Percentiles rank a stretch among this genome's conserved stretches.
These are phyloP conservation scores for Phalacrocorax brasilianus DNA, from an alignment of 2,113 vertebrate species.

Conservation along the genomic window DNA sequence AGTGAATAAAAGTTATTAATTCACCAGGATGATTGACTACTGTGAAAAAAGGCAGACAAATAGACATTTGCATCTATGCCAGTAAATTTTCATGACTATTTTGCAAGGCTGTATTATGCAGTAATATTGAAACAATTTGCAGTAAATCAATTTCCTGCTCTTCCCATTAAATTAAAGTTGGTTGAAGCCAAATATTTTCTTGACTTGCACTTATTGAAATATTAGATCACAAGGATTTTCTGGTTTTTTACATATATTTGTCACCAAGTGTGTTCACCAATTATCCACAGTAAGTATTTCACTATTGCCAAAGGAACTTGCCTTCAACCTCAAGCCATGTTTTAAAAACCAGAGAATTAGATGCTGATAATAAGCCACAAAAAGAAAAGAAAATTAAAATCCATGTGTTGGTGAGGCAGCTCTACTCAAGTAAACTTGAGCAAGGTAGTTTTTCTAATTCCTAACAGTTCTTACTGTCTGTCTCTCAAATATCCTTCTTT, in stretches of 20 bases:
- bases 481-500: slow-evolving; percentile 20
- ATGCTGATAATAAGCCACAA: background rate
- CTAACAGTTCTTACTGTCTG: background rate
- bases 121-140: background rate
- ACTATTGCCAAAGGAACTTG: background rate
- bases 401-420: background rate
- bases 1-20: background rate
- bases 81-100: background rate
- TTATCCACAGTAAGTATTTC: background rate
- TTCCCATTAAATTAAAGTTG: background rate
- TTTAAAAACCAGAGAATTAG: background rate
- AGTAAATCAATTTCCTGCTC: background rate
- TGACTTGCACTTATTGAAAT: background rate
- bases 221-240: background rate
- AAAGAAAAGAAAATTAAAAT: background rate
- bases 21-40: background rate
- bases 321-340: background rate
- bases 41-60: background rate
- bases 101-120: background rate
- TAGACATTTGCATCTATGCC: background rate
- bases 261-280: background rate
- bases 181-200: background rate
- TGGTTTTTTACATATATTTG: background rate
- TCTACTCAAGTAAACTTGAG: slow-evolving; percentile 11
- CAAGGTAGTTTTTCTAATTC: background rate